These are phyloP conservation scores for Sceliomorpha sp. DNA, from an alignment of 2,888 invertebrate genomes.

Conservation along the genomic window DNA sequence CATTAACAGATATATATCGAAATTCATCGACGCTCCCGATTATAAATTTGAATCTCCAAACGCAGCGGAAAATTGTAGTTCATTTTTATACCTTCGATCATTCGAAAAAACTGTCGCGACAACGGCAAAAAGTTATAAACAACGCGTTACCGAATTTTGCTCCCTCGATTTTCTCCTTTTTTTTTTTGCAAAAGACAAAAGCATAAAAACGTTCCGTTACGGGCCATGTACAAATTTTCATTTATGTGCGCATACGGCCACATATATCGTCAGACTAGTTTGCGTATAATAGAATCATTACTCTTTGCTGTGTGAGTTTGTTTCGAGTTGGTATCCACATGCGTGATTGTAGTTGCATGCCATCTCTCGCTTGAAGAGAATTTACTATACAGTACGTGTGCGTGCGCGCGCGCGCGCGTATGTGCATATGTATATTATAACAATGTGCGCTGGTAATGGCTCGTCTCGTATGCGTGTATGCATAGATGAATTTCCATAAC, in stretches of 20 bases:
- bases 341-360: slow-evolving; percentile 38
- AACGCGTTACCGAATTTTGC: no score
- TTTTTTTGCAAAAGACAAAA: no score
- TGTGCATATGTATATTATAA: no score
- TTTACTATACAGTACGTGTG: slow-evolving; percentile 3
- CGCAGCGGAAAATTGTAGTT: no score
- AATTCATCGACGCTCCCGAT: no score
- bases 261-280: slow-evolving; percentile 34
- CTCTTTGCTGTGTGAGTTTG: slow-evolving; percentile 37
- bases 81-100: no score
- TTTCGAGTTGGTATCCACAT: slow-evolving; percentile 34
- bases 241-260: slow-evolving; percentile 18
- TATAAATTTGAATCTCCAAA: no score
- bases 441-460: slow-evolving; percentile 35
- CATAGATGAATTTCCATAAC: slow-evolving; percentile 53
- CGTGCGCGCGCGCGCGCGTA: slow-evolving; percentile 5
- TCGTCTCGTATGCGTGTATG: slow-evolving; percentile 44
- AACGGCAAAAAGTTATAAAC: no score
- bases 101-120: no score
- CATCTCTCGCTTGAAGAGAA: slow-evolving; percentile 31
- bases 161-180: no score
- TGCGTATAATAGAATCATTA: slow-evolving; percentile 35
- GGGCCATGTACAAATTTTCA: slow-evolving; percentile 26
- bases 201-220: slow-evolving; percentile 26
- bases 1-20: no score